phyloP scores from a whole-genome alignment of 1,140 invertebrate genomes.

The Drosophila ogumai region DNA sequence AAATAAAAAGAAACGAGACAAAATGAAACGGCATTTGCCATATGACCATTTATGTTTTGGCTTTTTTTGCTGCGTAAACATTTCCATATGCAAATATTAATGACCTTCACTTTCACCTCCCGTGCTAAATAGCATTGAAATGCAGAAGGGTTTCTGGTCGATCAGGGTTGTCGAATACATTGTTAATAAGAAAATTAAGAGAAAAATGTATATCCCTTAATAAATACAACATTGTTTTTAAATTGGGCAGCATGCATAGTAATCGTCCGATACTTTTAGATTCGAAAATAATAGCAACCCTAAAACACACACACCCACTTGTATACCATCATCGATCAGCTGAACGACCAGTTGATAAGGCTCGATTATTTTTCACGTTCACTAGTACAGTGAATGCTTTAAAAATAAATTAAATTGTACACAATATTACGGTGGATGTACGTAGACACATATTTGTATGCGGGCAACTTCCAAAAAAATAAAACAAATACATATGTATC shows the following conservation, averaged over 20 bases:
- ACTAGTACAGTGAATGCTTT: constrained; percentile 25
- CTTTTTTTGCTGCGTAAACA: constrained; percentile 64
- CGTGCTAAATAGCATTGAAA: constrained; percentile 33
- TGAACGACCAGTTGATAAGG: constrained; percentile 28
- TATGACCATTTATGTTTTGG: constrained; percentile 61
- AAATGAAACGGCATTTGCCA: constrained; percentile 50
- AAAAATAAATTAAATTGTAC: constrained; percentile 43
- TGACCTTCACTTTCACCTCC: constrained; percentile 82
- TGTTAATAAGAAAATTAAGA: no score
- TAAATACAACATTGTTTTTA: not conserved
- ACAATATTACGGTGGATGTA: constrained; percentile 17
- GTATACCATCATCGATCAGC: constrained; percentile 18
- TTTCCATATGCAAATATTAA: constrained; percentile 80
- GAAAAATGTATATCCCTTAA: not conserved
- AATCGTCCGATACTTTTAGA: not conserved
- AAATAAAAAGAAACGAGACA: constrained; percentile 19
- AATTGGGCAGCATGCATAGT: not conserved
- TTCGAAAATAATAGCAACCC: constrained; percentile 3
- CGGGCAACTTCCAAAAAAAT: constrained; percentile 33
- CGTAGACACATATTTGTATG: constrained; percentile 7
- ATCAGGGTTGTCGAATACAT: constrained; percentile 7
- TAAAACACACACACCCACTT: constrained; percentile 2
- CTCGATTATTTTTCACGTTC: constrained; percentile 30
- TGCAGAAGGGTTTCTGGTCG: constrained; percentile 28
- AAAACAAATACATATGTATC: constrained; percentile 7